These are phyloP conservation scores for Oryctes rhinoceros DNA, from an alignment of 1,140 invertebrate genomes.

Conservation along the genomic window DNA sequence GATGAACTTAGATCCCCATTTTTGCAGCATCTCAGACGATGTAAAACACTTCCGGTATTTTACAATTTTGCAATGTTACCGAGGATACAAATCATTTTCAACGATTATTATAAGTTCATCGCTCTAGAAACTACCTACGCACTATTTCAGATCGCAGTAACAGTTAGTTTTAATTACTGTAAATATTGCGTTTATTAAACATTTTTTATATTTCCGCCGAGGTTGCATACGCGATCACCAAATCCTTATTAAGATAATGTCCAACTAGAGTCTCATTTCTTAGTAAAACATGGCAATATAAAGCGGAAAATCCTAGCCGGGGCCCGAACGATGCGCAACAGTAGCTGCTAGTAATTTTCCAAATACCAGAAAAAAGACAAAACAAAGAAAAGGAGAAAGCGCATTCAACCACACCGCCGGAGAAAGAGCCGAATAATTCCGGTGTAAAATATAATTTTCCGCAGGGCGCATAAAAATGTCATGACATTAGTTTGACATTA, in stretches of 20 bases:
- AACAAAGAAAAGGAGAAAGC: constrained; percentile 1
- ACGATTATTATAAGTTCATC: too few relatives aligned
- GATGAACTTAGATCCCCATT: too few relatives aligned
- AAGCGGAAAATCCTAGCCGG: constrained; percentile 12
- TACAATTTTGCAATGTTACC: too few relatives aligned
- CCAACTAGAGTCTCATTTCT: constrained; percentile 29
- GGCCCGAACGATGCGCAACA: background rate
- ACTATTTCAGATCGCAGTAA: background rate
- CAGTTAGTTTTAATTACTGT: constrained; percentile 3
- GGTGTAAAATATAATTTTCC: constrained; percentile 26
- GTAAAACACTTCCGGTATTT: too few relatives aligned
- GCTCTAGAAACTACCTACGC: too few relatives aligned
- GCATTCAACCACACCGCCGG: constrained; percentile 14
- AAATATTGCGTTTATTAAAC: background rate
- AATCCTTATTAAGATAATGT: background rate
- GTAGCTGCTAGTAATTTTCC: constrained; percentile 22
- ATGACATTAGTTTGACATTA: constrained; percentile 41
- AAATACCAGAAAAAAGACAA: constrained; percentile 1
- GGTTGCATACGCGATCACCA: background rate
- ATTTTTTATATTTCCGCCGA: background rate
- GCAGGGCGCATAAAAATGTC: constrained; percentile 37
- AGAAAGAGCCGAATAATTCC: constrained; percentile 34
- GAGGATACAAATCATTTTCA: too few relatives aligned
- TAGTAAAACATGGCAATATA: constrained; percentile 16
- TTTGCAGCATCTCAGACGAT: too few relatives aligned